A percentile compares a stretch with the other conserved stretches of the same genome.
These are phyloP conservation scores for Cephalopachus bancanus DNA, from an alignment of 2,797 vertebrate genomes.

Conservation along the genomic window DNA sequence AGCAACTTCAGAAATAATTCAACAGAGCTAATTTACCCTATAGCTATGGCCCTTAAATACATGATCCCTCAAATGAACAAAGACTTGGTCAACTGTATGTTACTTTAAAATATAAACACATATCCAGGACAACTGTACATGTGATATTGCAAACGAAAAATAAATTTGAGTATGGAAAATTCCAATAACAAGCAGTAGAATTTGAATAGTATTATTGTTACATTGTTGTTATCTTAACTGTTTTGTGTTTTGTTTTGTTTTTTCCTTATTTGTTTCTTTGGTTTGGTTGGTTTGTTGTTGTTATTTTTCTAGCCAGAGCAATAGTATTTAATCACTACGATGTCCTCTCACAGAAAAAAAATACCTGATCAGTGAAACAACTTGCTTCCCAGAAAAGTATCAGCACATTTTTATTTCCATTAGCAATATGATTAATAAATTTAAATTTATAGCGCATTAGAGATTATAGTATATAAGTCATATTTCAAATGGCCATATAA, in stretches of 20 bases:
- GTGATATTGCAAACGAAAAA: slow-evolving; percentile 43
- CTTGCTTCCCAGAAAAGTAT: slow-evolving; percentile 41
- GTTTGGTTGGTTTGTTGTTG: slow-evolving; percentile 16
- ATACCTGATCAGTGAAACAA: slow-evolving; percentile 62
- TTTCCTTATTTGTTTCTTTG: slow-evolving; percentile 39
- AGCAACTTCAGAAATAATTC: slow-evolving; percentile 79
- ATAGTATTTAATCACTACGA: slow-evolving; percentile 62
- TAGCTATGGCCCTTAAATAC: slow-evolving; percentile 25
- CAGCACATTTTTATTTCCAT: slow-evolving; percentile 63
- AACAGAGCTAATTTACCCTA: slow-evolving; percentile 42
- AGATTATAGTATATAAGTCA: slow-evolving; percentile 11
- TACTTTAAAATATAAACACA: slow-evolving; percentile 65
- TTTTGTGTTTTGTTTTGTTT: not conserved
- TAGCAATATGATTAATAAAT: slow-evolving; percentile 57
- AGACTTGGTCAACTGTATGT: slow-evolving; percentile 54
- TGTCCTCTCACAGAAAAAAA: slow-evolving; percentile 66
- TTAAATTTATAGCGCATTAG: slow-evolving; percentile 51
- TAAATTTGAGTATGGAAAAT: slow-evolving; percentile 28
- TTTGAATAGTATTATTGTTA: not conserved
- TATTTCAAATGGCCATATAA: slow-evolving; percentile 12
- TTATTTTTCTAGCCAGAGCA: slow-evolving; percentile 67
- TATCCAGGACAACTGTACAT: slow-evolving; percentile 13
- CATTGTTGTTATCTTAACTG: slow-evolving; percentile 16
- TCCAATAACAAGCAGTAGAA: slow-evolving; percentile 49
- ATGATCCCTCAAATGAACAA: slow-evolving; percentile 71